Percentiles rank a stretch among this genome's conserved stretches.
Conservation (phyloP, 2,797 vertebrate genomes). For the Spinibarbus caldwelli region DNA sequence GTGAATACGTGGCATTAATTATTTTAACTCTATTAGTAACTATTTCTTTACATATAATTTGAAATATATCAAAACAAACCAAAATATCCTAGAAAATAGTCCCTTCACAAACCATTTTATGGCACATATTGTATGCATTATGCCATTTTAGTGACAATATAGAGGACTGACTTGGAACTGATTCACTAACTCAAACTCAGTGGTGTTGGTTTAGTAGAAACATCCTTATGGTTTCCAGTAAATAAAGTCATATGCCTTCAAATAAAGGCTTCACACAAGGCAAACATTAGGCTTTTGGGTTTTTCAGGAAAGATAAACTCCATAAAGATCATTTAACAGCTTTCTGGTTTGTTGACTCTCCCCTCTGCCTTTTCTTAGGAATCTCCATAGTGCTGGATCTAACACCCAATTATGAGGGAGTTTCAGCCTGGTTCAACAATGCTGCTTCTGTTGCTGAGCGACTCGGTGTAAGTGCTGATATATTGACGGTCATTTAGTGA, state of each 20-base stretch:
- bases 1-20: too few relatives aligned
- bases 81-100: too few relatives aligned
- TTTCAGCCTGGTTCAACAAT: slow-evolving; percentile 73
- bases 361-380: slow-evolving; percentile 69
- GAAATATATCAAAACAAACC: too few relatives aligned
- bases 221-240: neutral
- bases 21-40: too few relatives aligned
- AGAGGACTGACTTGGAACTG: neutral
- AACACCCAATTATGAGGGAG: slow-evolving; percentile 83
- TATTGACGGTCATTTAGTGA: neutral
- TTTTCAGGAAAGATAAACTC: slow-evolving; percentile 10
- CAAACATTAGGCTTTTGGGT: neutral
- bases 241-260: slow-evolving; percentile 22
- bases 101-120: too few relatives aligned
- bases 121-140: too few relatives aligned
- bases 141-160: neutral
- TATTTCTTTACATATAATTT: too few relatives aligned
- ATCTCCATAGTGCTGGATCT: slow-evolving; percentile 86
- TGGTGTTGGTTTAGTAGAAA: neutral
- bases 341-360: neutral
- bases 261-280: neutral
- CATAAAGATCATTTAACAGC: slow-evolving; percentile 18
- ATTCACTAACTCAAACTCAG: neutral
- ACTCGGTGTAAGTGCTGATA: slow-evolving; percentile 64
- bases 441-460: slow-evolving; percentile 32